Percentiles rank a stretch among this genome's conserved stretches.
Evolutionary conservation across 2,113 vertebrate species (phyloP).

Genomic region (Donacobius atricapilla): DNA sequence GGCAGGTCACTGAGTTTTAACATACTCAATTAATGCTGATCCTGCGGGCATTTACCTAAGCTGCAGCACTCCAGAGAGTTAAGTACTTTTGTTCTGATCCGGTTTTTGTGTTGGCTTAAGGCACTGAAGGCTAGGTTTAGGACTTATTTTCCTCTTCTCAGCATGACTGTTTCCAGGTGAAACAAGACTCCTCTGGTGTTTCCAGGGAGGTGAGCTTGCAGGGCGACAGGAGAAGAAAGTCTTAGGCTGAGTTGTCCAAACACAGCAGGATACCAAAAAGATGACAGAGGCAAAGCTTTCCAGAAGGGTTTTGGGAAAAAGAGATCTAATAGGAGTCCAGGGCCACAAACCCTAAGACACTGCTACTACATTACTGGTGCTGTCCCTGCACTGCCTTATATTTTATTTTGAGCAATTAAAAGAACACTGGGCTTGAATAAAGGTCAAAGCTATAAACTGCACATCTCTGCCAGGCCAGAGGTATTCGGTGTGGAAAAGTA

Average conservation of each 20-base stretch:
- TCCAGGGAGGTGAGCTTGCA: neutral
- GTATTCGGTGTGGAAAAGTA: neutral
- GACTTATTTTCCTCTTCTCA: neutral
- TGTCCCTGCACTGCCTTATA: neutral
- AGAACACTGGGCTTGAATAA: neutral
- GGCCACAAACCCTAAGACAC: neutral
- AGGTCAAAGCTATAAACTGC: slow-evolving; percentile 29
- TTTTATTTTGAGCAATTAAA: neutral
- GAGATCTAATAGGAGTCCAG: neutral
- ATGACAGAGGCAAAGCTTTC: neutral
- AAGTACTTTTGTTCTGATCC: neutral
- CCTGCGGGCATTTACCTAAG: neutral
- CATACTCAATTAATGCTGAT: neutral
- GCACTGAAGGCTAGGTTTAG: neutral
- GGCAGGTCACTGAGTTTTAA: neutral
- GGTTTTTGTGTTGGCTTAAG: neutral
- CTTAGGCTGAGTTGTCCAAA: neutral
- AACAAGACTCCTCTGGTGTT: neutral
- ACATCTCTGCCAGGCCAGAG: neutral
- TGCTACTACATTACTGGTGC: rapidly evolving
- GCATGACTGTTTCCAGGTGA: neutral
- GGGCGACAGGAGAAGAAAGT: neutral
- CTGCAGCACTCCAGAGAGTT: neutral
- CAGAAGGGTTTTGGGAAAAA: neutral
- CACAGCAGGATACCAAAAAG: neutral